Evolutionary conservation across 2,797 vertebrate genomes (phyloP).

Genomic region (Emydoidea blandingii): DNA sequence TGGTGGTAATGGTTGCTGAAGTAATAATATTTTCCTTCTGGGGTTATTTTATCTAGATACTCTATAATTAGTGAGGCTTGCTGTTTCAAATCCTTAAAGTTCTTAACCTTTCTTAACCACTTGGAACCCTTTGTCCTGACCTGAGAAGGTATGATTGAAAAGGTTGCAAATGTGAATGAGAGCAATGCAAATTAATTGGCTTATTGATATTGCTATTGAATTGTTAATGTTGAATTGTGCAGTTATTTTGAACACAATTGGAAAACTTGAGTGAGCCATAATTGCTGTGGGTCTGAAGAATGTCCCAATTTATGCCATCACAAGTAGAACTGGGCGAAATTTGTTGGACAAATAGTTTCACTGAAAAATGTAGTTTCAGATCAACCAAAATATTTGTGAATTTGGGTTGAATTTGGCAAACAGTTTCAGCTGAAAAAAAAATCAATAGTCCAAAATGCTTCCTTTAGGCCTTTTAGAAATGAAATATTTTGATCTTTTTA

Average conservation of each 20-base stretch:
- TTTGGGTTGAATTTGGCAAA: not conserved
- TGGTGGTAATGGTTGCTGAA: not conserved
- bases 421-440: not conserved
- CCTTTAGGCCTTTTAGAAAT: not conserved
- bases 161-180: slow-evolving; percentile 42
- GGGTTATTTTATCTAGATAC: not conserved
- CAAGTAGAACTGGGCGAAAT: not conserved
- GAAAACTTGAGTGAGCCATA: slow-evolving; percentile 10
- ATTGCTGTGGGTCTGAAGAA: slow-evolving; percentile 4
- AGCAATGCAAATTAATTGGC: slow-evolving; percentile 66
- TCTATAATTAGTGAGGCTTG: not conserved
- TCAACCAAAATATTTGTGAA: not conserved
- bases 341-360: not conserved
- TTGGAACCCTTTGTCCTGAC: not conserved
- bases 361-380: not conserved
- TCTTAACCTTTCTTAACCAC: not conserved
- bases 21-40: not conserved
- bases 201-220: not conserved
- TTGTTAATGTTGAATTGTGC: slow-evolving; percentile 32
- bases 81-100: not conserved
- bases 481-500: not conserved
- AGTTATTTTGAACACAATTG: slow-evolving; percentile 33
- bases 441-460: too few species aligned
- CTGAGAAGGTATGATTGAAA: slow-evolving; percentile 24
- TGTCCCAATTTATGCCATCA: slow-evolving; percentile 6